Conservation (phyloP, 2,797 vertebrate species). For the Paedocypris micromegethes region DNA sequence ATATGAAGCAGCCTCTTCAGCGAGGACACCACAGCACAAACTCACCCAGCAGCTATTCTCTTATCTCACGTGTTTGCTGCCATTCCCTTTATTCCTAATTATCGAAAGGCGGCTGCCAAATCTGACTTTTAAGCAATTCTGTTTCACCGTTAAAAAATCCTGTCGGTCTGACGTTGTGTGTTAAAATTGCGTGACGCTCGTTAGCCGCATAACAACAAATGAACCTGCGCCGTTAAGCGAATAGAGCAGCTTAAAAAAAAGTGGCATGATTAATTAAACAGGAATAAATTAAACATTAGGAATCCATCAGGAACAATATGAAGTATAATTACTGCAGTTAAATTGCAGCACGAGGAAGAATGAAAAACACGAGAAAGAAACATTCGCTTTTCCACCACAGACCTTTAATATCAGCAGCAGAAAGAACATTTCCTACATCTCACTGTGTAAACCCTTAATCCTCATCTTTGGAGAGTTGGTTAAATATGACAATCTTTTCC, state of each 20-base stretch:
- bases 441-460: slow-evolving; percentile 30
- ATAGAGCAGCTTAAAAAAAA: slow-evolving; percentile 57
- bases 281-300: slow-evolving; percentile 59
- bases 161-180: too few species aligned
- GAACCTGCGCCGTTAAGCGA: slow-evolving; percentile 53
- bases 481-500: slow-evolving; percentile 14
- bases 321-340: slow-evolving; percentile 53
- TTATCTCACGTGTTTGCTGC: not conserved
- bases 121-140: too few species aligned
- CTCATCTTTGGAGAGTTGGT: slow-evolving; percentile 33
- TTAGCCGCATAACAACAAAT: slow-evolving; percentile 45
- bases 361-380: too few species aligned
- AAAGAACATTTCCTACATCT: slow-evolving; percentile 20
- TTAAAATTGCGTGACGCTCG: slow-evolving; percentile 20
- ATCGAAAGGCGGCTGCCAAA: slow-evolving; percentile 35
- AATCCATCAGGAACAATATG: slow-evolving; percentile 55
- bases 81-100: too few species aligned
- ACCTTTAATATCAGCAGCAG: slow-evolving; percentile 16
- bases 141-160: too few species aligned
- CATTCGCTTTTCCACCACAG: too few species aligned
- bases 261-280: slow-evolving; percentile 61
- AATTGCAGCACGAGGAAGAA: slow-evolving; percentile 26
- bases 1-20: slow-evolving; percentile 25
- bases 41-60: slow-evolving; percentile 13
- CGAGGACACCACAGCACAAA: slow-evolving; percentile 4